Evolutionary conservation across 2,888 invertebrate genomes (phyloP).

Genomic region (Mamestra brassicae): DNA sequence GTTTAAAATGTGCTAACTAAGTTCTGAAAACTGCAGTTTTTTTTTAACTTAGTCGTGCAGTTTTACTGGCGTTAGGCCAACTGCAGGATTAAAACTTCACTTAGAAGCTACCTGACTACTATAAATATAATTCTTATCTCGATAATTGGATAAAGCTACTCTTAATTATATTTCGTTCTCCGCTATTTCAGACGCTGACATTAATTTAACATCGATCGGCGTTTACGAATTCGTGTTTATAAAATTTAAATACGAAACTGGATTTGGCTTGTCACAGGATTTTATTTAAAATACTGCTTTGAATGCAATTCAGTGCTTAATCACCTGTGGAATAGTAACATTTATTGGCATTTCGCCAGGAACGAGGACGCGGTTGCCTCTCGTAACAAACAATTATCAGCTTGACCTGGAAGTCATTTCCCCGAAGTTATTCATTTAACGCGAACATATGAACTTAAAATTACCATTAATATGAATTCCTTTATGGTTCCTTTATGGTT

Average conservation of each 20-base stretch:
- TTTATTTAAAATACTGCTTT: neutral
- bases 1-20: neutral
- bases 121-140: neutral
- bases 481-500: no score
- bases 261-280: neutral
- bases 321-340: constrained; percentile 34
- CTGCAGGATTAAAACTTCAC: neutral
- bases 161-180: neutral
- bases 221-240: neutral
- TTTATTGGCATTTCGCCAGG: constrained; percentile 35
- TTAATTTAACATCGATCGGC: constrained; percentile 6
- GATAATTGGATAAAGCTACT: constrained; percentile 5
- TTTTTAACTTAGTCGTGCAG: neutral
- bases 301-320: neutral
- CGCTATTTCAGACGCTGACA: neutral
- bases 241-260: no score
- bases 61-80: constrained; percentile 1
- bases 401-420: constrained; percentile 31
- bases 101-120: neutral
- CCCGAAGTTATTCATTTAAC: constrained; percentile 20
- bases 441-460: no score
- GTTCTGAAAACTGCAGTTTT: neutral
- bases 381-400: constrained; percentile 20
- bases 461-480: no score
- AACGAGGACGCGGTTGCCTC: constrained; percentile 1